Conservation (phyloP, 2,797 vertebrate species). For the Pseudochirops cupreus region DNA sequence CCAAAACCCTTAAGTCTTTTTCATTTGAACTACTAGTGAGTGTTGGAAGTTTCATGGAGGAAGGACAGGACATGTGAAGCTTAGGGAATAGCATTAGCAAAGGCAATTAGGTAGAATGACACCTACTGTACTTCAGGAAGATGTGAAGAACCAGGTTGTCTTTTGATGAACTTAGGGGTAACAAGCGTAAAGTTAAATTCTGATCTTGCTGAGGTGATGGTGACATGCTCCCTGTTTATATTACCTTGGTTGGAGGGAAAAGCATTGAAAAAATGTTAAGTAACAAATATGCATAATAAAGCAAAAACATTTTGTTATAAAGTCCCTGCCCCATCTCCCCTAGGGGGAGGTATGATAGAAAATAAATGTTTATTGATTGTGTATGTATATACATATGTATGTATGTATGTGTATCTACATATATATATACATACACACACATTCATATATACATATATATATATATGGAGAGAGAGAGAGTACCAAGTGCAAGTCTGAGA, state of each 20-base stretch:
- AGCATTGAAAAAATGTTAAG: conserved; percentile 5
- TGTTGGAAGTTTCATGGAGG: neutral
- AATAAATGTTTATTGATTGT: neutral
- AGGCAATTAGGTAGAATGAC: conserved; percentile 11
- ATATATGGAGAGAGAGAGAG: no score
- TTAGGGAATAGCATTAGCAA: neutral
- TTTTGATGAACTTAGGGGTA: conserved; percentile 5
- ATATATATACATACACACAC: no score
- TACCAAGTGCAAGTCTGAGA: neutral
- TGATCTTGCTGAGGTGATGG: conserved; percentile 5
- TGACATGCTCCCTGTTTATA: conserved; percentile 10
- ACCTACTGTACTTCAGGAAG: conserved; percentile 10
- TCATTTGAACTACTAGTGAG: neutral
- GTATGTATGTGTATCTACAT: no score
- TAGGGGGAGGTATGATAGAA: neutral
- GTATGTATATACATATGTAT: neutral
- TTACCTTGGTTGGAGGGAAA: conserved; percentile 4
- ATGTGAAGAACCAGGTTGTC: conserved; percentile 1
- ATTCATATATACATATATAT: no score
- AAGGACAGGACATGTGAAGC: neutral
- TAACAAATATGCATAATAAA: neutral
- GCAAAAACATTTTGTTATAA: neutral
- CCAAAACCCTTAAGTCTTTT: neutral
- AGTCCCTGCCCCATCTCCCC: neutral
- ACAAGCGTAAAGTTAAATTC: conserved; percentile 9